Base-by-base conservation (phyloP, 30 jellyfish, hydroid and myxozoan species). In the Cassiopea andromeda region DNA sequence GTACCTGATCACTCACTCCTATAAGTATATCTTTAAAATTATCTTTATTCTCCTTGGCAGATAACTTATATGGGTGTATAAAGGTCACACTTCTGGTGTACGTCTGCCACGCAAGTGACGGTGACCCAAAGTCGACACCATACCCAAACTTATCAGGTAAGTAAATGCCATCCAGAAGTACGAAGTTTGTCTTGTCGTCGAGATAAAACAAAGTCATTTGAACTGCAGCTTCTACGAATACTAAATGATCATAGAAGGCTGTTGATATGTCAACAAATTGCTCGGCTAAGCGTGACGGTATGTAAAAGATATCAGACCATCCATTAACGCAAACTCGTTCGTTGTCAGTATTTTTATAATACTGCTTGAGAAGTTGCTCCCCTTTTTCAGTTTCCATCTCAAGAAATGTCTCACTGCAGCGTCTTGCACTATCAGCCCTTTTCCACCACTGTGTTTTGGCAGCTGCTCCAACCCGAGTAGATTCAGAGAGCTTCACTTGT, bases 261-360 rank as follows among this genome's bases (percentile, higher is more conserved):
- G 90, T 76, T 15, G 93, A 82, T 46, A 90, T 46, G 15, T 73
- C 81, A 44, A 82, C 80, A 48, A 82, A 90, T 15, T 58, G 61
- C 46, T 64, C 85, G 12, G 80, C 61, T 43, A 64, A 67, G 9
- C 50, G 73, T 59, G 82, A 45, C n/a, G 97, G 97, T 38, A 90
- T 66, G 72, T 90, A 90, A 44, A 82, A 90, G 7, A 90, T 83
- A 49, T 90, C 97, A 7, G 97, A 90, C 97, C 97, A 90, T 1
- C 77, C 79, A 59, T 84, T 82, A 47, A 81, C 88, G 46, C 97
- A 90, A 15, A 88, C 75, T 78, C 90, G 43, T 59, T 88, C 92
- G 47, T 82, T 89, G 78, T 81, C 60, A 6, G 97, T 89, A 75
- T 89, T 89, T 48, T 46, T 73, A 66, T 80, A 89, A 73, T 80